Evolutionary conservation across 2,113 vertebrate species (phyloP).

Genomic region (Notiomystis cincta): DNA sequence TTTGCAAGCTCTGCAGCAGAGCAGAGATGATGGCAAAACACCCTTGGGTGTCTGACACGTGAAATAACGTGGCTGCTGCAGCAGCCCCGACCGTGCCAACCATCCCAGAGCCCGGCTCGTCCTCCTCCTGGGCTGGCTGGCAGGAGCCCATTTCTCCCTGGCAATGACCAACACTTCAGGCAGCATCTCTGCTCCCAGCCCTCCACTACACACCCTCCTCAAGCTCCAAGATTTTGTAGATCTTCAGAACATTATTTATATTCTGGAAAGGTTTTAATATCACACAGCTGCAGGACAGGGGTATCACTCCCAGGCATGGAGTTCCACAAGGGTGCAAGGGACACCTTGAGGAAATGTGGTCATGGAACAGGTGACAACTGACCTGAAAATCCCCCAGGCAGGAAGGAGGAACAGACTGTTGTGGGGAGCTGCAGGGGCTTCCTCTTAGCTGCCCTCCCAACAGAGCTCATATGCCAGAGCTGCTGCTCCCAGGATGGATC

Average conservation of each 20-base stretch:
- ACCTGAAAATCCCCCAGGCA: background rate
- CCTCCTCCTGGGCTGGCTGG: fast-evolving
- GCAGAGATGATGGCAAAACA: fast-evolving
- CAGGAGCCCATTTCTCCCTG: background rate
- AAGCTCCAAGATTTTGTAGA: background rate
- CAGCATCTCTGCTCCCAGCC: background rate
- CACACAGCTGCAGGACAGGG: background rate
- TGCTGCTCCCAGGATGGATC: background rate
- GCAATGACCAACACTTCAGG: background rate
- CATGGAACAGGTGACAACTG: background rate
- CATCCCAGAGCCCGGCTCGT: fast-evolving
- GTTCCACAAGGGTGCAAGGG: background rate
- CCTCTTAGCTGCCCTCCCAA: background rate
- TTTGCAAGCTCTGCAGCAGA: background rate
- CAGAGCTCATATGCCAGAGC: background rate
- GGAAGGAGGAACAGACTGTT: fast-evolving
- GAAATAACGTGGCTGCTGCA: fast-evolving
- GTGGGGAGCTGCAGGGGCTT: background rate
- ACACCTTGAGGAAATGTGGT: background rate
- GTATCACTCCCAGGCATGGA: fast-evolving
- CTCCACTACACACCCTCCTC: background rate
- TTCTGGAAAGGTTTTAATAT: background rate
- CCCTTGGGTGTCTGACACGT: fast-evolving
- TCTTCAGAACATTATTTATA: fast-evolving
- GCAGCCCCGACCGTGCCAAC: fast-evolving